A percentile compares a stretch with the other conserved stretches of the same genome.
phyloP scores from a whole-genome alignment of 2,113 vertebrate genomes.

The Otis tarda region DNA sequence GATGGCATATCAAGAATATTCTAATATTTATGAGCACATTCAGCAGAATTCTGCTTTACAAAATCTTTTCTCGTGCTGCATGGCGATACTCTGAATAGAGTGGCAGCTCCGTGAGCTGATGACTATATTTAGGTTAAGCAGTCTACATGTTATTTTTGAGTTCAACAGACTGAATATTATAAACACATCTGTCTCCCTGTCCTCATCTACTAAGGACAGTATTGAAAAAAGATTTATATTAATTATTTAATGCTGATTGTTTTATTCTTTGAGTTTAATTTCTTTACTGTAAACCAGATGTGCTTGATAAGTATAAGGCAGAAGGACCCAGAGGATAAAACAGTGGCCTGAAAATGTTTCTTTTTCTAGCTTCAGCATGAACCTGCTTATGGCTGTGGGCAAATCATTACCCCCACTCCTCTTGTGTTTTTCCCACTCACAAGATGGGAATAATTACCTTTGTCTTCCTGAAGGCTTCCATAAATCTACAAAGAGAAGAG shows the following conservation, averaged over 20 bases:
- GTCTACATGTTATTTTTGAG: background rate
- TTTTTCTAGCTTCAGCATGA: background rate
- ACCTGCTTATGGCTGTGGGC: background rate
- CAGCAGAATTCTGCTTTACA: constrained; percentile 44
- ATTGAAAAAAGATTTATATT: background rate
- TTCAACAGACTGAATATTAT: constrained; percentile 7
- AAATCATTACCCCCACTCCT: background rate
- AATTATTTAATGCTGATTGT: background rate
- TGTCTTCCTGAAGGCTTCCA: background rate
- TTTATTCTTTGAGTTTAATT: constrained; percentile 18
- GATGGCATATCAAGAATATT: constrained; percentile 29
- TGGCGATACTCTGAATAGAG: background rate
- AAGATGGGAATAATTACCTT: background rate
- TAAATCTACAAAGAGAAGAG: background rate
- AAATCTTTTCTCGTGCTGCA: background rate
- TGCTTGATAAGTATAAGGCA: background rate
- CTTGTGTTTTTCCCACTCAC: background rate
- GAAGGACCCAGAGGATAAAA: background rate
- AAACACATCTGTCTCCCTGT: constrained; percentile 27
- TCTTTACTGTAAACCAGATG: background rate
- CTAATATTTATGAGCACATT: constrained; percentile 61
- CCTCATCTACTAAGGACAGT: background rate
- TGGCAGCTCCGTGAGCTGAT: constrained; percentile 1
- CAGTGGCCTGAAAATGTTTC: background rate
- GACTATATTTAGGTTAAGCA: constrained; percentile 44